Base-by-base conservation (phyloP, 2,888 invertebrate genomes). In the Atrina japonica region DNA sequence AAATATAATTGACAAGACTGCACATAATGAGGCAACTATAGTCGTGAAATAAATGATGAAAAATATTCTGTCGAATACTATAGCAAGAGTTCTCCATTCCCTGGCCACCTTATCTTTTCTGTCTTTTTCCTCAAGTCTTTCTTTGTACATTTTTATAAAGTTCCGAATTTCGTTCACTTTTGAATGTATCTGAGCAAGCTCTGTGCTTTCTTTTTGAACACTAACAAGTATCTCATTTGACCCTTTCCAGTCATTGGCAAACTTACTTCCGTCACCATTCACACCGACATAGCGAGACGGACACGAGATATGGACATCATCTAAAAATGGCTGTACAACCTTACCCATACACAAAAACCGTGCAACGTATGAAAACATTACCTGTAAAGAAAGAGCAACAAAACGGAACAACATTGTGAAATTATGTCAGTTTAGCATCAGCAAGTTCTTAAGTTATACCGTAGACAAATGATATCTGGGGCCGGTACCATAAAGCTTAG, bases 1-100 rank as follows among this genome's bases (percentile, higher is more conserved):
- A 72, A 81, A 81, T 30, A 86, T 84, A 40, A 84, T 80, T 16
- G 85, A 80, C 71, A 86, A 68, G 25, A 86, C 80, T n/a, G 86
- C 85, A 45, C 82, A 78, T 60, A 90, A 78, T 11, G 88, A 88
- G 6, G 86, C 83, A 40, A 86, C 63, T 52, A 89, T 89, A 23
- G 86, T 82, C 43, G 83, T 73, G 23, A 89, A 73, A 65, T 88
- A 89, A 58, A 88, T 74, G 65, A 84, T 83, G 80, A 90, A 90
- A 75, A 89, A 89, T 49, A 89, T 81, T 61, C 90, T 73, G 79
- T 90, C 90, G 55, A 90, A 82, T 61, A 88, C 85, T n/a, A 89
- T 78, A 1, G 88, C 88, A 29, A 89, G 82, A 3, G 87, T 85
- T 72, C 88, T 86, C 90, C 90, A 90, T 63, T 90, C 89, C 65